phyloP scores from a whole-genome alignment of 2,113 vertebrate genomes.

The Excalfactoria chinensis region DNA sequence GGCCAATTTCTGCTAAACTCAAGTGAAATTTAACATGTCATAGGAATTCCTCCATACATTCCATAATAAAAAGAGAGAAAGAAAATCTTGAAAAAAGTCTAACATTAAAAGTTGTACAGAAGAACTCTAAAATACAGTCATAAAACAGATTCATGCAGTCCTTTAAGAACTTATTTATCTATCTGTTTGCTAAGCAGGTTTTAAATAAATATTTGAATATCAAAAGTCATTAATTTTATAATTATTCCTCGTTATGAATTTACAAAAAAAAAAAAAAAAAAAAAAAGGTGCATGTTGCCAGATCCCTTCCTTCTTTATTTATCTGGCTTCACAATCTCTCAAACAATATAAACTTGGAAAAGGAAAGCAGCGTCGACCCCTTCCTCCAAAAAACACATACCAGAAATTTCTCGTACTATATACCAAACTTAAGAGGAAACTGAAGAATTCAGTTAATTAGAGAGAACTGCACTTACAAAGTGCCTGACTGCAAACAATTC shows the following conservation, averaged over 20 bases:
- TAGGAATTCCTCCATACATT: constrained; percentile 25
- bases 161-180: background rate
- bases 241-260: background rate
- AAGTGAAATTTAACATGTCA: constrained; percentile 63
- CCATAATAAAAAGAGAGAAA: constrained; percentile 18
- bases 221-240: background rate
- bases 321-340: background rate
- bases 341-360: constrained; percentile 12
- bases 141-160: background rate
- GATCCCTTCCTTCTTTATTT: background rate
- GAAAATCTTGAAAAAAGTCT: background rate
- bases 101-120: background rate
- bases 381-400: constrained; percentile 11
- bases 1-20: constrained; percentile 50
- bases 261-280: background rate
- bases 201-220: background rate
- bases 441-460: constrained; percentile 41
- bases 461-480: constrained; percentile 52
- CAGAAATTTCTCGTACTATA: background rate
- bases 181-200: background rate
- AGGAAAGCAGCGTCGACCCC: background rate
- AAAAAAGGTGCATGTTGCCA: background rate
- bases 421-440: constrained; percentile 27
- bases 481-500: constrained; percentile 54
- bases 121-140: background rate